Percentiles rank a stretch among this genome's conserved stretches.
phyloP scores from a whole-genome alignment of 2,888 invertebrate genomes.

The Corbicula japonica region DNA sequence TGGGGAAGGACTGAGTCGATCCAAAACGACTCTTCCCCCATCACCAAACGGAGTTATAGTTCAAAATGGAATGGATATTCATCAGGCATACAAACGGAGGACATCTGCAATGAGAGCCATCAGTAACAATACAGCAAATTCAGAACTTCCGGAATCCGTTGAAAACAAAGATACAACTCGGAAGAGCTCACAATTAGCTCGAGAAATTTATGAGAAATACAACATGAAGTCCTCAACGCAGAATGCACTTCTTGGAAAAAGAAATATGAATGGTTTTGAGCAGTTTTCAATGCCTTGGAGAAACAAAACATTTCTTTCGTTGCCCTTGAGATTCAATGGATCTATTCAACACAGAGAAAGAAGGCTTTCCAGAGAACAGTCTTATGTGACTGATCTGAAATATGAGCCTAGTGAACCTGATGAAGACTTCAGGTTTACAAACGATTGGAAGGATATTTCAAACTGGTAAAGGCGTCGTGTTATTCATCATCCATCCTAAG shows the following conservation, averaged over 20 bases:
- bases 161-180: conserved; percentile 36
- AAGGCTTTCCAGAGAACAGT: conserved; percentile 33
- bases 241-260: conserved; percentile 27
- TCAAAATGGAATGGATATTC: conserved; percentile 57
- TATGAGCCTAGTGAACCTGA: conserved; percentile 31
- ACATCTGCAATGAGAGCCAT: conserved; percentile 44
- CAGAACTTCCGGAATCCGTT: conserved; percentile 4
- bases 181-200: conserved; percentile 57
- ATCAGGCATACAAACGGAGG: conserved; percentile 21
- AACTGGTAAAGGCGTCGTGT: conserved; percentile 21
- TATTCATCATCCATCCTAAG: neutral
- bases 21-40: conserved; percentile 45
- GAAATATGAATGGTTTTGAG: conserved; percentile 38
- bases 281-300: conserved; percentile 65
- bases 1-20: neutral
- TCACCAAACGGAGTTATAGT: conserved; percentile 61
- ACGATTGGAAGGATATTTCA: conserved; percentile 34
- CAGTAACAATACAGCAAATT: conserved; percentile 35
- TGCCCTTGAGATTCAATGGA: conserved; percentile 62
- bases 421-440: conserved; percentile 22
- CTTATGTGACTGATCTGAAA: conserved; percentile 39
- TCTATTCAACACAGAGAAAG: conserved; percentile 31
- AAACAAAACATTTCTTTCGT: conserved; percentile 61
- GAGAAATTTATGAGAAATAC: conserved; percentile 66
- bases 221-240: conserved; percentile 62